Percentiles rank a stretch among this genome's conserved stretches.
These are phyloP conservation scores for Cyanistes caeruleus DNA, from an alignment of 2,113 vertebrate species.

Conservation along the genomic window DNA sequence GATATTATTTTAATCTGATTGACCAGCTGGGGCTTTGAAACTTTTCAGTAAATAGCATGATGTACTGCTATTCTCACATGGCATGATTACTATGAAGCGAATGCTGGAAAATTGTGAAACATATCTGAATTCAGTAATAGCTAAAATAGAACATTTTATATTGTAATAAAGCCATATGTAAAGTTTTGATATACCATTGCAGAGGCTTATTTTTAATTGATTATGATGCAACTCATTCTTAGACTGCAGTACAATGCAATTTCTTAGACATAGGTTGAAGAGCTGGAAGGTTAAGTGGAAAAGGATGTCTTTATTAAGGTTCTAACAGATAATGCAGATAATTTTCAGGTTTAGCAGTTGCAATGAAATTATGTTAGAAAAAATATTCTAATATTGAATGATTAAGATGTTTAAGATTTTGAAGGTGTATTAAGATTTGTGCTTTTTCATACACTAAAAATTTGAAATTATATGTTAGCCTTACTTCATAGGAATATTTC, in stretches of 20 bases:
- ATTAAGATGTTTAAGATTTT: background rate
- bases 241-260: background rate
- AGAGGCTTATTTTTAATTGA: background rate
- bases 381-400: background rate
- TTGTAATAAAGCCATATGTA: background rate
- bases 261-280: background rate
- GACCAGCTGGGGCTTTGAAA: background rate
- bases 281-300: background rate
- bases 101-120: background rate
- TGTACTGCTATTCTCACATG: background rate
- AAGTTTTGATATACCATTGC: background rate
- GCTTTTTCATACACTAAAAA: background rate
- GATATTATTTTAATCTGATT: background rate
- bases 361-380: background rate
- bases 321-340: background rate
- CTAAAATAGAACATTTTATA: background rate
- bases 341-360: background rate
- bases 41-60: background rate
- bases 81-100: background rate
- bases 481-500: background rate
- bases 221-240: background rate
- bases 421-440: background rate
- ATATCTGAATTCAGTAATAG: background rate
- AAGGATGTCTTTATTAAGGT: background rate
- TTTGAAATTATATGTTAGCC: background rate